phyloP scores from a whole-genome alignment of 2,797 vertebrate species.

The Poecilia velifera region DNA sequence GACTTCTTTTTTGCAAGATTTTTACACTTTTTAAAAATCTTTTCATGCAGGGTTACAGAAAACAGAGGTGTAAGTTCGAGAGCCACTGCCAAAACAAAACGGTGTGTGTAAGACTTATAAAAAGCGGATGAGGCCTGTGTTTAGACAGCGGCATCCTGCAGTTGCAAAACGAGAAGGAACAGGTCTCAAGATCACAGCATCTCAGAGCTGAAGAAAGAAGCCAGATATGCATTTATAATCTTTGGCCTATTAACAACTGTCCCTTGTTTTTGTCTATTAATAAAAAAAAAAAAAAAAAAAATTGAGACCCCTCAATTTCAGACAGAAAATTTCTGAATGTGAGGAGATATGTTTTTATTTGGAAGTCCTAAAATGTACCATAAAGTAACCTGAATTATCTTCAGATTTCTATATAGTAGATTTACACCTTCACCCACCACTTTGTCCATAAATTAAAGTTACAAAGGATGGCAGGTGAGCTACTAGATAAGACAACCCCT shows the following conservation, averaged over 20 bases:
- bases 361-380: conserved; percentile 27
- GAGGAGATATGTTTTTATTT: conserved; percentile 26
- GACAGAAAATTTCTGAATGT: conserved; percentile 17
- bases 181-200: conserved; percentile 29
- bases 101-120: conserved; percentile 50
- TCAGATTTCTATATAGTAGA: not conserved
- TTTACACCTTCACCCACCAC: not conserved
- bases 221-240: conserved; percentile 57
- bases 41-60: conserved; percentile 50
- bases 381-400: not conserved
- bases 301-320: conserved; percentile 29
- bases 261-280: conserved; percentile 45
- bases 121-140: conserved; percentile 55
- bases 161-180: conserved; percentile 48
- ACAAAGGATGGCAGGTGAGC: not conserved
- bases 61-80: conserved; percentile 48
- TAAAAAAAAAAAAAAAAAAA: not conserved
- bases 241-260: conserved; percentile 34
- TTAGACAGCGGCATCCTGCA: conserved; percentile 74
- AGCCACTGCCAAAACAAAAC: conserved; percentile 49
- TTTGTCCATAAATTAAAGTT: not conserved
- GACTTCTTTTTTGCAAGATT: not conserved
- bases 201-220: conserved; percentile 49
- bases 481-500: not conserved
- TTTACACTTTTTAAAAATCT: not conserved